Conservation (phyloP, 2,113 vertebrate species). For the Cisticola juncidis region DNA sequence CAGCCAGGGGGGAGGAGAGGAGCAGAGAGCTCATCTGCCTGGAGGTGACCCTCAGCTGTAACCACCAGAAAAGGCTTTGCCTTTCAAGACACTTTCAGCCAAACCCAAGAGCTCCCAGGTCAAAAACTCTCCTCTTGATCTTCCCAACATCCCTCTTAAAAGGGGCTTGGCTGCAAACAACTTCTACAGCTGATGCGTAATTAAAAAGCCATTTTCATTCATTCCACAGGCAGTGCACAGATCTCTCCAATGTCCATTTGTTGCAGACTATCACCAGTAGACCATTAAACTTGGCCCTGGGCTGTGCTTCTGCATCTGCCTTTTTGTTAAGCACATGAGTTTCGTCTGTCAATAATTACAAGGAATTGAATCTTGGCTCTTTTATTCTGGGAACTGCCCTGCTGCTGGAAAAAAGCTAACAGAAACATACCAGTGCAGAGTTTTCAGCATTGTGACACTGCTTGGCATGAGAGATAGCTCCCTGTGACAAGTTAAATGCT, state of each 20-base stretch:
- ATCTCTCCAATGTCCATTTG: constrained; percentile 15
- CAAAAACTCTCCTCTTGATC: accelerated
- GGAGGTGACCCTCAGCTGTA: not conserved
- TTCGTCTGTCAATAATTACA: constrained; percentile 52
- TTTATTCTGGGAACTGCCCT: constrained; percentile 16
- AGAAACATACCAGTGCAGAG: not conserved
- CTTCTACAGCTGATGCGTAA: not conserved
- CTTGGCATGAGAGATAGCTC: constrained; percentile 17
- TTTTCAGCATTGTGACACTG: not conserved
- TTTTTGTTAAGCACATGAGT: not conserved
- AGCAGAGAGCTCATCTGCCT: accelerated
- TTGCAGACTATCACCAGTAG: not conserved
- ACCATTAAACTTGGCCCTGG: not conserved
- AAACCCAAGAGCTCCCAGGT: not conserved
- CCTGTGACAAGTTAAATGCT: constrained; percentile 36
- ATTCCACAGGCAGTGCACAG: not conserved
- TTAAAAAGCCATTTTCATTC: constrained; percentile 50
- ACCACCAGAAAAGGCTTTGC: not conserved
- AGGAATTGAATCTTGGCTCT: constrained; percentile 1
- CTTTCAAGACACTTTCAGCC: not conserved
- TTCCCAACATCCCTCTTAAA: not conserved
- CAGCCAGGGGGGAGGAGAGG: not conserved
- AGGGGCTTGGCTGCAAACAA: not conserved
- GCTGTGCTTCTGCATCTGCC: not conserved
- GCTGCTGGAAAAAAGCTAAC: constrained; percentile 40